Base-by-base conservation (phyloP, 2,113 vertebrate species). In the Cyprinodon brontotheroides region DNA sequence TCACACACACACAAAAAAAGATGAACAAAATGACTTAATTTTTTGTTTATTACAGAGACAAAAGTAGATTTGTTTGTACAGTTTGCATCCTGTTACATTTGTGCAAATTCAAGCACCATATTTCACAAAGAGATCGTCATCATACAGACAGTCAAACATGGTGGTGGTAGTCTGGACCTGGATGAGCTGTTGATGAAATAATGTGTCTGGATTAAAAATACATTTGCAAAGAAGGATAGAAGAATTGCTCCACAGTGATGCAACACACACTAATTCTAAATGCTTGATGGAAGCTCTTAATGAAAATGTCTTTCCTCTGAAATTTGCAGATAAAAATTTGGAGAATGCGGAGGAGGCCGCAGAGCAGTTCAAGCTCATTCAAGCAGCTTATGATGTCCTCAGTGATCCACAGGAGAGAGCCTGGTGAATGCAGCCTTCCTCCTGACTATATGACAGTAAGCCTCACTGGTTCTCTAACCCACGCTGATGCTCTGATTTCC, bases 381-480 rank as follows among this genome's bases (percentile, higher is more conserved):
- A 99, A 87, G 98, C 98, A 2, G 98, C 97, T 0, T 99, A 99
- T 6, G 98, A 99, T 5, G 97, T 99, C 2, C 92, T 99, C 50
- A 96, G 97, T 79, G 98, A 99, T 88, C 96, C 96, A 6, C 97
- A 99, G 89, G 98, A 99, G 70, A 93, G 96, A 92, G 98, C 97
- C 2, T 99, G 97, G 98, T 99, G 73, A 78, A 88, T 77, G 10
- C 41, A 50, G 3, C 11, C 13, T 3, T 11, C 2, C 62, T 72
- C 4, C 68, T 3, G 66, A 1, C 29, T 37, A 22, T 57, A 14
- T 41, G 9, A 38, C 11, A 9, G 1, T 20, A 36, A 59, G 2
- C 43, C 20, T 22, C 70, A 57, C 39, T 3, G 7, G 10, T 43
- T n/a, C 17, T 20, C 12, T 61, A 39, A 38, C 17, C 22, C n/a